phyloP scores from a whole-genome alignment of 2,888 invertebrate genomes.

The Hypselothyrea guttata region DNA sequence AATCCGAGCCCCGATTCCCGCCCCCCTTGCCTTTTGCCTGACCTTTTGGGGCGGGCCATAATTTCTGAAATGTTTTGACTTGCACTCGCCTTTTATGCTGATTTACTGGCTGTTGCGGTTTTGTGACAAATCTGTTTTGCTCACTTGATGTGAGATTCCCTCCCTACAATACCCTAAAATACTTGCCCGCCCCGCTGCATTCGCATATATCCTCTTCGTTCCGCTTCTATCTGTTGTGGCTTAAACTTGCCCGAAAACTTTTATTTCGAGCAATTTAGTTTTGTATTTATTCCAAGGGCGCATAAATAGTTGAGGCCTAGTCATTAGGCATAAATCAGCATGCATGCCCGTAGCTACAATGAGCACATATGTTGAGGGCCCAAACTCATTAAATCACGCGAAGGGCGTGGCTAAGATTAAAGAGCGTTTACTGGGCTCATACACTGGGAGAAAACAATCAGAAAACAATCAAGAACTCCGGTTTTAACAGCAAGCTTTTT shows the following conservation, averaged over 20 bases:
- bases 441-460: no score
- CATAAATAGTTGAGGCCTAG: slow-evolving; percentile 44
- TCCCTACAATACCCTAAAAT: slow-evolving; percentile 2
- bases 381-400: slow-evolving; percentile 66
- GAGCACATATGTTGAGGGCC: slow-evolving; percentile 22
- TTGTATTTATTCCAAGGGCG: slow-evolving; percentile 60
- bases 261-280: slow-evolving; percentile 74
- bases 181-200: neutral
- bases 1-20: no score
- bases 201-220: slow-evolving; percentile 3
- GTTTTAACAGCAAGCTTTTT: no score
- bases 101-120: slow-evolving; percentile 77
- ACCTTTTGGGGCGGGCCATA: slow-evolving; percentile 64
- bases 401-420: slow-evolving; percentile 28
- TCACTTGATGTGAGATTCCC: slow-evolving; percentile 69
- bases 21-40: slow-evolving; percentile 34
- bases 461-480: no score
- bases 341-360: neutral
- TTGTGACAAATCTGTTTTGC: slow-evolving; percentile 77
- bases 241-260: slow-evolving; percentile 66
- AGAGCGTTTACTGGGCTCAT: slow-evolving; percentile 23
- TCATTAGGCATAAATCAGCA: slow-evolving; percentile 69
- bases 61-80: slow-evolving; percentile 76
- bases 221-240: slow-evolving; percentile 27
- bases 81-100: slow-evolving; percentile 74